Conservation (phyloP, 2,888 invertebrate genomes). For the Chymomyza amoena region DNA sequence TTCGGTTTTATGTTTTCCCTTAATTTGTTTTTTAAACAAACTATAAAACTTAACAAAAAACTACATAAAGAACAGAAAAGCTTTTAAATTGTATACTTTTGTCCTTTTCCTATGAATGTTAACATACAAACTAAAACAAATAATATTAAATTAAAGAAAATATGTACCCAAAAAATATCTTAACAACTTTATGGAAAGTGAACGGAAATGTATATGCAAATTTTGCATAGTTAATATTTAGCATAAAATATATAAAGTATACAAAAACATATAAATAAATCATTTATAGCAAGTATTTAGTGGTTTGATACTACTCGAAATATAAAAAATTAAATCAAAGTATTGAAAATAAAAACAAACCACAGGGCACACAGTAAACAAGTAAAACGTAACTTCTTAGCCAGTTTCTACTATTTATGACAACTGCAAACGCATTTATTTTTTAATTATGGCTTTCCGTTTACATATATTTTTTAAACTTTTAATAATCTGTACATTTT, state of each 20-base stretch:
- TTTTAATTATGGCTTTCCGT: conserved; percentile 18
- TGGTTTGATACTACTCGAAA: conserved; percentile 49
- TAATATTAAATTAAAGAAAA: conserved; percentile 28
- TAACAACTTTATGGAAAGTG: conserved; percentile 40
- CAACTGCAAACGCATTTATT: conserved; percentile 47
- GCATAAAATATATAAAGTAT: conserved; percentile 61
- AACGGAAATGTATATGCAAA: conserved; percentile 54
- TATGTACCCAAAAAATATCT: conserved; percentile 33
- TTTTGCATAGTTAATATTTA: conserved; percentile 61
- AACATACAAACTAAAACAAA: conserved; percentile 33
- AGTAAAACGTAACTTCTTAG: conserved; percentile 24
- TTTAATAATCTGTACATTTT: neutral
- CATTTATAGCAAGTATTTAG: conserved; percentile 65
- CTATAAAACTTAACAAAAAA: conserved; percentile 30
- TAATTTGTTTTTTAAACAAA: neutral
- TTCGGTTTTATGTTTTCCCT: neutral
- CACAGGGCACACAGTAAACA: conserved; percentile 38
- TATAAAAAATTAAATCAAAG: conserved; percentile 21
- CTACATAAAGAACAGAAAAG: conserved; percentile 49
- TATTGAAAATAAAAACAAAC: conserved; percentile 23
- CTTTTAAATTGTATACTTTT: conserved; percentile 70
- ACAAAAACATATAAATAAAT: conserved; percentile 63
- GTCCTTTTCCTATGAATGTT: conserved; percentile 64
- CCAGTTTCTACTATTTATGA: conserved; percentile 44
- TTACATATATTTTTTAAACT: conserved; percentile 17